These are phyloP conservation scores for Cosmorhoe ocellata DNA, from an alignment of 2,888 invertebrate species.

Conservation along the genomic window DNA sequence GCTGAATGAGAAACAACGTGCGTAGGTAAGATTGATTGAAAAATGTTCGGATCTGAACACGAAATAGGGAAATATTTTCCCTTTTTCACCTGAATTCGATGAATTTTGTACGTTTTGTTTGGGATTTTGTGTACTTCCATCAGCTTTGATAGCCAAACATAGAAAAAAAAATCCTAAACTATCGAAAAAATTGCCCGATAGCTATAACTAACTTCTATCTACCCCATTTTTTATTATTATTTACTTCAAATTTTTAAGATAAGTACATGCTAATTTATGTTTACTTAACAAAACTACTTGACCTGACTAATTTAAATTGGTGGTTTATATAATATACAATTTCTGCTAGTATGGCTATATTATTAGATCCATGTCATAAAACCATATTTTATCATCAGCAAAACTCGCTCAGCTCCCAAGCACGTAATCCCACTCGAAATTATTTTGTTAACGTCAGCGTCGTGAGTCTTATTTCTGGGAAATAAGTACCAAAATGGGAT, in stretches of 20 bases:
- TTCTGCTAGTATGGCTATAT: neutral
- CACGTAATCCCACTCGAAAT: constrained; percentile 59
- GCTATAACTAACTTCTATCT: too few species aligned
- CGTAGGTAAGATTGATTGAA: constrained; percentile 49
- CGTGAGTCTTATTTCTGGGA: constrained; percentile 27
- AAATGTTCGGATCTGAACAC: constrained; percentile 29
- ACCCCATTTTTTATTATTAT: too few species aligned
- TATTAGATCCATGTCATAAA: constrained; percentile 37
- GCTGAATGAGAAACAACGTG: constrained; percentile 59
- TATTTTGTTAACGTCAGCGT: constrained; percentile 46
- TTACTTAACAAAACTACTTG: too few species aligned
- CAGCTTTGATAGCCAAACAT: too few species aligned
- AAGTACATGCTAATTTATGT: too few species aligned
- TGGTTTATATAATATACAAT: too few species aligned
- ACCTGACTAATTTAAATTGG: too few species aligned
- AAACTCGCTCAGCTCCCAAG: constrained; percentile 54
- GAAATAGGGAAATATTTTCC: constrained; percentile 17
- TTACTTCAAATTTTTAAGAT: too few species aligned
- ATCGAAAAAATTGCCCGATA: too few species aligned
- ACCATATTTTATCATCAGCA: constrained; percentile 50
- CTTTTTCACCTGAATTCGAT: neutral
- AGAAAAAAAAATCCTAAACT: too few species aligned
- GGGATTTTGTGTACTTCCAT: too few species aligned
- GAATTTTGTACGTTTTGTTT: too few species aligned
- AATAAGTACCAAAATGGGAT: constrained; percentile 39